Conservation (phyloP, 2,888 invertebrate species). For the Mactromeris polynyma region DNA sequence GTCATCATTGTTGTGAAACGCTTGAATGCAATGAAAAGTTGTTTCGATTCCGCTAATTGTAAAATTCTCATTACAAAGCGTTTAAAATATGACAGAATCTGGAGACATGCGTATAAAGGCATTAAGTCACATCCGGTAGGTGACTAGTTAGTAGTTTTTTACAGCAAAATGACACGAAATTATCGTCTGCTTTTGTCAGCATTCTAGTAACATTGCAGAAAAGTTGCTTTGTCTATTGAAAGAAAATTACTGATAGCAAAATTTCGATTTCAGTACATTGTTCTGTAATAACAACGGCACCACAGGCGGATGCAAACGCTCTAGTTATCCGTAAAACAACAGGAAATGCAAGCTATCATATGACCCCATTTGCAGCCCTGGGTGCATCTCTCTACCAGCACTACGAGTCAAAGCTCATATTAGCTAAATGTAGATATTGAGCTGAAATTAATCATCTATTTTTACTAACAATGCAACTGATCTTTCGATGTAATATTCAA, state of each 20-base stretch:
- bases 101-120: slow-evolving; percentile 3
- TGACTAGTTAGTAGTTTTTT: not conserved
- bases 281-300: not conserved
- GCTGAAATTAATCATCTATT: too few relatives aligned
- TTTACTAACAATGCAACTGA: too few relatives aligned
- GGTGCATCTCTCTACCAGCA: too few relatives aligned
- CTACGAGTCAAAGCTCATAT: too few relatives aligned
- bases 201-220: not conserved
- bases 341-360: too few relatives aligned
- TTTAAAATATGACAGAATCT: not conserved
- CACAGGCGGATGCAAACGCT: too few relatives aligned
- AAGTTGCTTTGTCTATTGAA: not conserved
- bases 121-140: not conserved
- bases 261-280: not conserved
- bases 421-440: too few relatives aligned
- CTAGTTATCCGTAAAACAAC: too few relatives aligned
- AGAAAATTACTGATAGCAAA: not conserved
- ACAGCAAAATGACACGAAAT: not conserved
- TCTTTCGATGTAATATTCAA: too few relatives aligned
- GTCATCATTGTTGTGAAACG: not conserved
- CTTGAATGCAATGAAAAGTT: slow-evolving; percentile 20
- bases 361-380: too few relatives aligned
- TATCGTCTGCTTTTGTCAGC: not conserved
- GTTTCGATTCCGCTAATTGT: slow-evolving; percentile 20
- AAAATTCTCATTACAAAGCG: not conserved